Evolutionary conservation across 2,888 invertebrate genomes (phyloP).

Genomic region (Drosophila putrida): DNA sequence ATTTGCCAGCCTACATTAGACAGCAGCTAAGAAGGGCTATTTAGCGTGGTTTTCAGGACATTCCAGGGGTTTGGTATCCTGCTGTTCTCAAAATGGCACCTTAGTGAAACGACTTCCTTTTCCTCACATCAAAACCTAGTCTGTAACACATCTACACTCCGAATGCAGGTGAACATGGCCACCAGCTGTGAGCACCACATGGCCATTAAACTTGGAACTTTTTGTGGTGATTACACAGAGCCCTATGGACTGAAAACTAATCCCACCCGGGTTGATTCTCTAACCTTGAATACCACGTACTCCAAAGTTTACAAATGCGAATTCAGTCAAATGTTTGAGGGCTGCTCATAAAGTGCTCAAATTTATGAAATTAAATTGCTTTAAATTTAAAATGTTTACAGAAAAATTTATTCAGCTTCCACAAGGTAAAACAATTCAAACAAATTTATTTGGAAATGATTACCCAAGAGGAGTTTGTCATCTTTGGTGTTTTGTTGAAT

Average conservation of each 20-base stretch:
- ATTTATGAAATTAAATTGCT: conserved; percentile 13
- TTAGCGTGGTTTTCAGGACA: conserved; percentile 25
- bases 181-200: conserved; percentile 18
- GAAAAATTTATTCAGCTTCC: not conserved
- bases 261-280: conserved; percentile 19
- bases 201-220: conserved; percentile 43
- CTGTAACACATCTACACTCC: not conserved
- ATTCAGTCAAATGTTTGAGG: conserved; percentile 10
- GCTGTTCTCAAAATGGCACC: conserved; percentile 38
- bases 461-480: not conserved
- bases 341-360: conserved; percentile 16
- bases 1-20: conserved; percentile 45
- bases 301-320: conserved; percentile 8
- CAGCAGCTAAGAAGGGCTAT: conserved; percentile 29
- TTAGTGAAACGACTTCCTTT: conserved; percentile 23
- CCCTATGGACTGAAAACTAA: conserved; percentile 12
- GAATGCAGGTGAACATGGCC: conserved; percentile 22
- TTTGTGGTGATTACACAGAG: conserved; percentile 32
- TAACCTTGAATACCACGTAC: conserved; percentile 28
- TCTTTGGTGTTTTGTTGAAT: not conserved
- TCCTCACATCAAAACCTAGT: not conserved
- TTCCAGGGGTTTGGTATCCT: not conserved
- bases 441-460: not conserved
- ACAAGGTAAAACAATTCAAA: not conserved
- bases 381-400: conserved; percentile 14